Evolutionary conservation across 2,888 invertebrate genomes (phyloP), one percentile per base, ranked within the genome.

Genomic region (Xylophagus ater): DNA sequence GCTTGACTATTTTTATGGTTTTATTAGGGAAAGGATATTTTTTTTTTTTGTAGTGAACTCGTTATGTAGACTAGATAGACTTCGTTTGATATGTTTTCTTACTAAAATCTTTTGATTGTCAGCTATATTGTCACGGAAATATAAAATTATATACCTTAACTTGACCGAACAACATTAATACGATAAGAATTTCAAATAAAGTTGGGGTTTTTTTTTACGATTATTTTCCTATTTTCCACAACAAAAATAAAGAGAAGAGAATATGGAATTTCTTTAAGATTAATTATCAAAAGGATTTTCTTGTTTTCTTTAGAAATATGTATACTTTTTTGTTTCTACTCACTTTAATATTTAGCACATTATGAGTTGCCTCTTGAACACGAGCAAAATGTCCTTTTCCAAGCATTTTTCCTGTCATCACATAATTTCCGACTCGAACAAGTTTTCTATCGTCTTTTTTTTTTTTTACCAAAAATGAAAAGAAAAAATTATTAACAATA

Each of bases 371-470:
- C 57, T 82, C 77, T 57, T 81, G 79, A 32, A 83, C 82, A 51
- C 73, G 70, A 15, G 81, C 81, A 58, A 82, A 82, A 62, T 80
- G 81, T 44, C 82, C 83, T 60, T 80, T 81, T 30, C 82, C 82
- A 41, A 83, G 67, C 41, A 74, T 67, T 51, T 71, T 72, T 42
- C 78, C 79, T 40, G 77, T 78, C 72, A 82, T 74, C 53, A 72
- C 67, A 63, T 82, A 83, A 56, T 76, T 77, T 40, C 82, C 82
- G 50, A 82, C 71, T 62, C 67, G 70, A 55, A 70, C 67, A 48
- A 74, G 65, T 61, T 71, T 60, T 44, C 50, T 47, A 17, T 47
- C 50, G 23, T 43, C 49, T 48, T 13, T 2, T 8, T 17, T 17
- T 10, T 12, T 24, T 13, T 5, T 13, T 4, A 23, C 34, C 34